Base-by-base conservation (phyloP, 2,888 invertebrate genomes). In the Drosophila leonis region DNA sequence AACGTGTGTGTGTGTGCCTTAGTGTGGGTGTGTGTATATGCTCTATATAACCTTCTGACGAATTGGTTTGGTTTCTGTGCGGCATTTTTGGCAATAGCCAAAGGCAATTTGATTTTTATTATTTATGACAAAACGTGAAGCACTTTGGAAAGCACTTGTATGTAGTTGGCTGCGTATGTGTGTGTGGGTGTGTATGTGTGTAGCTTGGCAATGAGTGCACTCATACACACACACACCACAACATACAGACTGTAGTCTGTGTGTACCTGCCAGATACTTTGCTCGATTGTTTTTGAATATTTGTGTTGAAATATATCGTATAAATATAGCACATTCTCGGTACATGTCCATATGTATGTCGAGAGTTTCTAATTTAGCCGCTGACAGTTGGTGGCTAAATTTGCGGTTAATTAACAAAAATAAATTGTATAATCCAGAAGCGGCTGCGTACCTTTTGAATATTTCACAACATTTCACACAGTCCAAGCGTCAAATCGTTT, bases 81-180 rank as follows among this genome's bases (percentile, higher is more conserved):
- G 65, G 67, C 70, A 70, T 82, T 76, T 75, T 87, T 87, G 85
- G 74, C 85, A 86, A 79, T 64, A 59, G 70, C 54, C 78, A 81
- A 78, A 79, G 65, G 66, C 79, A 78, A 71, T 83, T 87, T 89
- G 80, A 89, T 82, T 82, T 89, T 84, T 78, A 85, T 85, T 80
- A 79, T 80, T 79, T 68, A 78, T 61, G 70, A 70, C 70, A 66
- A 70, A 70, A 66, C 70, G 55, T 66, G 61, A 66, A 70, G 59
- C 70, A 77, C 77, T 76, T 76, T 76, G 74, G 74, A 75, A 75
- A 62, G 59, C 62, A 56, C 55, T 33, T 27, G 20, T 33, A 13
- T 33, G 31, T 48, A 35, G 33, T n/a, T 46, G 35, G 18, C 20
- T 64, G n/a, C 18, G 15, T 35, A 6, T 48, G 29, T 39, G 35